Base-by-base conservation (phyloP, 2,888 invertebrate genomes). In the Polia nebulosa region DNA sequence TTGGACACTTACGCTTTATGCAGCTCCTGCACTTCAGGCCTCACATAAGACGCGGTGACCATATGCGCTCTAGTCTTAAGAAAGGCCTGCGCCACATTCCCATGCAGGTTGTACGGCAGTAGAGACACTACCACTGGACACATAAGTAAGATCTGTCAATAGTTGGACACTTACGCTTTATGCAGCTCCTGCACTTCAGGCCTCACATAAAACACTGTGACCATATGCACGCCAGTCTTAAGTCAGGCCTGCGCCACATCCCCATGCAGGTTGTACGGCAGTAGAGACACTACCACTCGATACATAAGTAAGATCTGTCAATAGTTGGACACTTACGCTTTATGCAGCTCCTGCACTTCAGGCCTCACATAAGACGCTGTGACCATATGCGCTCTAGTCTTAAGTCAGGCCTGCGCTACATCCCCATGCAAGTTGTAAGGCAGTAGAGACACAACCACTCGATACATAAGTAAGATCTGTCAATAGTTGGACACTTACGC, bases 171-270 rank as follows among this genome's bases (percentile, higher is more conserved):
- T 96, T 87, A 98, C 98, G 96, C 96, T 47, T 98, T 95, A 85
- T 99, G 97, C 13, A 99, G 93, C 0, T 97, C 97, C 85, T 96
- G 97, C 84, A 99, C 98, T 86, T 98, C 97, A 1, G 98, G 97
- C 15, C 98, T 97, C 65, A 98, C 97, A 87, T 99, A 99, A 72
- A 99, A 99, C 0, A 99, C 99, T 0, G 99, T 99, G 22, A 99
- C 99, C 97, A 99, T 97, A 90, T 99, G 98, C 0, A 97, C 98
- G 74, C 97, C 97, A 72, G 97, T 96, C n/a, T 96, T 96, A 60
- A 99, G 98, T 89, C 99, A 99, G 22, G 97, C 97, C 85, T 97
- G 97, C 0, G 99, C 99, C 3, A 98, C 97, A 7, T 97, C 95
- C 0, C 98, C 98, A 90, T 99, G 99, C 39, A 99, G n/a, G n/a